Percentiles rank a stretch among this genome's conserved stretches.
phyloP scores from a whole-genome alignment of 1,140 invertebrate species.

The Cotesia typhae region DNA sequence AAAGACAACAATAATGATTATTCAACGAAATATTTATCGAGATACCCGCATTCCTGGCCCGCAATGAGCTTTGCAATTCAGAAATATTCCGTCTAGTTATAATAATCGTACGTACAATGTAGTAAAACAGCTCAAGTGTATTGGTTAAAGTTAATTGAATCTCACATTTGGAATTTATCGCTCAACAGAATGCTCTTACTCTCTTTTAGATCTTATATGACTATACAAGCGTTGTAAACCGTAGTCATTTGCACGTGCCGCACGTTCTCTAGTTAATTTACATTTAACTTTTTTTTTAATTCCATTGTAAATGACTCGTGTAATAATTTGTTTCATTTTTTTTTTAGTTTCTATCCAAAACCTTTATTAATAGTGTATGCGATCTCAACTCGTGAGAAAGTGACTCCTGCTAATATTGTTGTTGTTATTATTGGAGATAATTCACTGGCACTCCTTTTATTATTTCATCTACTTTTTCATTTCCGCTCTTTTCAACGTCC shows the following conservation, averaged over 20 bases:
- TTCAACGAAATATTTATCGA: slow-evolving; percentile 1
- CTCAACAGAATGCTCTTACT: background rate
- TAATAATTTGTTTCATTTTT: background rate
- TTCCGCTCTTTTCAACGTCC: slow-evolving; percentile 23
- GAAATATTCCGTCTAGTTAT: background rate
- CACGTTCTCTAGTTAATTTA: background rate
- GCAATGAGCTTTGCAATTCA: too few species aligned
- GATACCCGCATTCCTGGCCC: background rate
- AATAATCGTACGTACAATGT: background rate
- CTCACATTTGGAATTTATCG: slow-evolving; percentile 31
- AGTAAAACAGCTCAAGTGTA: slow-evolving; percentile 7
- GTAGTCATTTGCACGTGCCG: background rate
- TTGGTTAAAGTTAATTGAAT: slow-evolving; percentile 34
- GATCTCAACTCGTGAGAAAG: background rate
- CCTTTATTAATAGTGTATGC: background rate
- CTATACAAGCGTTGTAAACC: background rate
- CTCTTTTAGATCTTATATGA: slow-evolving; percentile 9
- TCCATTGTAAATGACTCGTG: background rate
- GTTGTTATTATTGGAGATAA: background rate
- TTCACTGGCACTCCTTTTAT: slow-evolving; percentile 13
- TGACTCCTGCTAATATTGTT: background rate
- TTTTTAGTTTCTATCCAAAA: too few species aligned
- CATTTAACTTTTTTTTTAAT: background rate
- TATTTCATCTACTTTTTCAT: slow-evolving; percentile 1
- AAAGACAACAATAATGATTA: background rate